Base-by-base conservation (phyloP, 2,888 invertebrate species). In the Heliconius hortense region DNA sequence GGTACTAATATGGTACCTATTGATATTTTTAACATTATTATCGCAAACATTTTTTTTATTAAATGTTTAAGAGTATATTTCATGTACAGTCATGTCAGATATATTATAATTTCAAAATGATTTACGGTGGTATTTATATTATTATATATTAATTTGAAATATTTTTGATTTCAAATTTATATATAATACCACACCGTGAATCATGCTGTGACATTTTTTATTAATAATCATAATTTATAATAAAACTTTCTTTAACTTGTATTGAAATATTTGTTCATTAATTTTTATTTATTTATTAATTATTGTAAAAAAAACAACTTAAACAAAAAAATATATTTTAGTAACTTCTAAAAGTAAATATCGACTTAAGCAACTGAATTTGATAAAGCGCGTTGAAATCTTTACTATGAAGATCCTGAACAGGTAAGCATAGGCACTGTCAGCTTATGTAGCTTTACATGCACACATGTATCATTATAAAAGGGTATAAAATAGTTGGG, bases 371-470 rank as follows among this genome's bases (percentile, higher is more conserved):
- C 1, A 13, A 62, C 5, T 26, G 24, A 28, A 62, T 13, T 59
- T 15, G 24, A 62, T 43, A 39, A 72, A 74, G 78, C 83, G 81
- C 87, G 87, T 87, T 87, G 86, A 87, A 81, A 82, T 87, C 87
- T 86, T 86, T 87, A 82, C 71, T 82, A 84, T 73, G 82, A 76
- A 69, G 74, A 62, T 59, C 48, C 15, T 28, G 31, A 64, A 62
- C 59, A 60, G 48, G 59, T 43, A 43, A 26, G 15, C 13, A 53
- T 35, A 67, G 24, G 60, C 4, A 31, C 56, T 72, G 18, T 72
- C 39, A 64, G 7, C n/a, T 31, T 31, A 53, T 56, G 3, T 56
- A 24, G 56, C n/a, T 69, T 69, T 0, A 53, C 15, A n/a, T 7
- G n/a, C 13, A 31, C 24, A 56, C 15, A 15, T 7, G n/a, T n/a